Percentiles rank a stretch among this genome's conserved stretches.
Conservation (phyloP, 2,797 vertebrate genomes). For the Emys orbicularis region DNA sequence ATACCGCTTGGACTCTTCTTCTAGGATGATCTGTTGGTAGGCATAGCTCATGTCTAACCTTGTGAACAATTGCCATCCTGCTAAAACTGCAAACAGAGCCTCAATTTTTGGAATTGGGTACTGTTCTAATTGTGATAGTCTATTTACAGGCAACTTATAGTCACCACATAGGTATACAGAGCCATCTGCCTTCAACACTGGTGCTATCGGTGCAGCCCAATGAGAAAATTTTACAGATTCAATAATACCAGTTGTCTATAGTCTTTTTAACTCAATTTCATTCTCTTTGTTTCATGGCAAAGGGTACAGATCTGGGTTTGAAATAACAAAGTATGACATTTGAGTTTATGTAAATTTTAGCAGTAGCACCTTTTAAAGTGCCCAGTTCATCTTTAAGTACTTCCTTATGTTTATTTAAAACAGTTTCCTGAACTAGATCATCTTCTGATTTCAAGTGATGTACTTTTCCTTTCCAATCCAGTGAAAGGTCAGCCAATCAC, state of each 20-base stretch:
- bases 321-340: neutral
- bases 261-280: neutral
- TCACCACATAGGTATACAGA: neutral
- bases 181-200: neutral
- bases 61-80: too few species aligned
- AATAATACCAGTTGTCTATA: neutral
- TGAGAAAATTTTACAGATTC: neutral
- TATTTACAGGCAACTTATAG: neutral
- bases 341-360: neutral
- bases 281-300: neutral
- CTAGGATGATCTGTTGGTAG: neutral
- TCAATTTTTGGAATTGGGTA: neutral
- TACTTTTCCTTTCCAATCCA: too few species aligned
- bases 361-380: neutral
- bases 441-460: neutral
- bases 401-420: neutral
- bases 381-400: neutral
- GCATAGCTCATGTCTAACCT: neutral
- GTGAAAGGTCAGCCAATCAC: neutral
- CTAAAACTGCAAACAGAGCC: neutral
- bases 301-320: neutral
- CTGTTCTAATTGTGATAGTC: neutral
- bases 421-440: neutral
- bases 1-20: neutral
- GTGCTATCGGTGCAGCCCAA: neutral